A percentile compares a stretch with the other conserved stretches of the same genome.
phyloP scores from a whole-genome alignment of 2,888 invertebrate species.

The Pollenia labialis region DNA sequence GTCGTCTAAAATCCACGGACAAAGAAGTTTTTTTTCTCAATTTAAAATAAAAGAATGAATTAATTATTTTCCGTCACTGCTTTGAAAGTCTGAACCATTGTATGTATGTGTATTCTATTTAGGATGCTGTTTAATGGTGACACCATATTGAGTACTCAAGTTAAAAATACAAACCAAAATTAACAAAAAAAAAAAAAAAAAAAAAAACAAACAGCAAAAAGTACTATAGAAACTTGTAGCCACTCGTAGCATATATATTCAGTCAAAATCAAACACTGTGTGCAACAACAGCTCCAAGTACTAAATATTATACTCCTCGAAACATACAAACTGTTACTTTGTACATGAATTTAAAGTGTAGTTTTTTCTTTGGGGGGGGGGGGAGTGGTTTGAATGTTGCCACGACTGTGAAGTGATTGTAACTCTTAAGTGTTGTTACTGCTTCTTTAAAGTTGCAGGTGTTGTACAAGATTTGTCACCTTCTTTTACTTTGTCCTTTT shows the following conservation, averaged over 20 bases:
- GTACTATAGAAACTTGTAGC: not conserved
- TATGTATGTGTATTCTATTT: constrained; percentile 31
- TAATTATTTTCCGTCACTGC: constrained; percentile 13
- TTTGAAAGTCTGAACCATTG: constrained; percentile 48
- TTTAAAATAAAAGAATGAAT: constrained; percentile 19
- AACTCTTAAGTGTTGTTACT: not conserved
- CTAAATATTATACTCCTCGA: constrained; percentile 19
- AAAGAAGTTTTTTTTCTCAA: too few species aligned
- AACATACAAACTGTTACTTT: constrained; percentile 57
- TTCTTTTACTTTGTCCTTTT: constrained; percentile 43
- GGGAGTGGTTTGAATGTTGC: not conserved
- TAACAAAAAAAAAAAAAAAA: constrained; percentile 21
- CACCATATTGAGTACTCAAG: constrained; percentile 66
- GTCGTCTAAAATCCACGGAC: too few species aligned
- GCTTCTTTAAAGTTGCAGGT: constrained; percentile 65
- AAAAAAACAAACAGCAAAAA: constrained; percentile 26
- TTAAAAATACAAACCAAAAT: constrained; percentile 55
- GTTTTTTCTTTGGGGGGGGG: constrained; percentile 23
- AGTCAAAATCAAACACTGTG: constrained; percentile 51
- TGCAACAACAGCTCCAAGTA: constrained; percentile 44
- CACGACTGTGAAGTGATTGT: constrained; percentile 36
- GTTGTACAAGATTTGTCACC: constrained; percentile 73
- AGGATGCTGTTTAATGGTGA: constrained; percentile 67
- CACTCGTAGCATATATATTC: constrained; percentile 27
- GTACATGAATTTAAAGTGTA: constrained; percentile 52